phyloP scores from a whole-genome alignment of 2,113 vertebrate genomes.

The Hoplias malabaricus region DNA sequence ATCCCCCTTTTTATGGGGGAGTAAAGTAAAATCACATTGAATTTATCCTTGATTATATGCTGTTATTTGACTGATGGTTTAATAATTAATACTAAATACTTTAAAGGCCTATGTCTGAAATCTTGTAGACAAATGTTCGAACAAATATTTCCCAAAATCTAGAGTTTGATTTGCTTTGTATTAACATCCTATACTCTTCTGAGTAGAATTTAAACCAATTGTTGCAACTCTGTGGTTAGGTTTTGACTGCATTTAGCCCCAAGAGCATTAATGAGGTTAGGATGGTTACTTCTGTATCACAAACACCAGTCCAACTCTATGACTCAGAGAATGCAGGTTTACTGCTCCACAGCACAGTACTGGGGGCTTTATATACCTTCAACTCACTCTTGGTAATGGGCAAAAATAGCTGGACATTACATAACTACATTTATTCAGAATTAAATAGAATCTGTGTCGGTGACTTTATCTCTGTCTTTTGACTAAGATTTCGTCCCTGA shows the following conservation, averaged over 20 bases:
- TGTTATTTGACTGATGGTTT: background rate
- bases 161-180: background rate
- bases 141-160: no score
- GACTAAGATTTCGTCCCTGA: no score
- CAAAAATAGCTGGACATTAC: no score
- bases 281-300: background rate
- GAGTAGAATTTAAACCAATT: background rate
- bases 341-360: background rate
- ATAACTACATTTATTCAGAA: no score
- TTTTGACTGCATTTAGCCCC: background rate
- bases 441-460: no score
- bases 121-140: no score
- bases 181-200: background rate
- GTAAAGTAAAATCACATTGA: background rate
- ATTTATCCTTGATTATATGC: no score
- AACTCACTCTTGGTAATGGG: no score
- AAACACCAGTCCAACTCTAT: background rate
- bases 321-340: background rate
- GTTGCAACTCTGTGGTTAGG: background rate
- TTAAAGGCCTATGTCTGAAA: no score
- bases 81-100: no score
- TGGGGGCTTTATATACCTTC: background rate
- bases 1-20: no score
- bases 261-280: background rate
- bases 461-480: no score